Evolutionary conservation across 2,888 invertebrate species (phyloP).

Genomic region (Allygus modestus): DNA sequence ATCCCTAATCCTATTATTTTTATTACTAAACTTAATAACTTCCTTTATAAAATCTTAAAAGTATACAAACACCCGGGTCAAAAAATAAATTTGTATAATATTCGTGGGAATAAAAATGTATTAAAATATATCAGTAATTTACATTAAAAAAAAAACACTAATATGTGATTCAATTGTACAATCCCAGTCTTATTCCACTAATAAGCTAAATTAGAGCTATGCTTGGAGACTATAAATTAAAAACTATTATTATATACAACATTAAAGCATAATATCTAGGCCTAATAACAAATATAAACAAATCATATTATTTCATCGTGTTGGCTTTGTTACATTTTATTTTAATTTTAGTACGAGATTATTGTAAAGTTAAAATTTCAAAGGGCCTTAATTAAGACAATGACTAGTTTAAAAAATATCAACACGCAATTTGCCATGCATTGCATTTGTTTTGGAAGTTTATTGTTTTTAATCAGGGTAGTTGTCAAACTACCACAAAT

Average conservation of each 20-base stretch:
- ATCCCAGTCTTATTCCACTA: slow-evolving; percentile 42
- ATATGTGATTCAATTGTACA: slow-evolving; percentile 30
- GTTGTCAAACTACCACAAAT: too few species aligned
- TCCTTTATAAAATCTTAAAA: not conserved
- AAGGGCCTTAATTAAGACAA: too few species aligned
- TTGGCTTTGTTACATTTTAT: too few species aligned
- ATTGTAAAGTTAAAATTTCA: too few species aligned
- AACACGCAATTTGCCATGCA: too few species aligned
- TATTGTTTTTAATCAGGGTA: too few species aligned
- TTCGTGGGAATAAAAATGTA: slow-evolving; percentile 22
- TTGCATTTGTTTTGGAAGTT: too few species aligned
- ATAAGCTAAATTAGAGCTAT: slow-evolving; percentile 35
- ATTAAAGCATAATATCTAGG: slow-evolving; percentile 8
- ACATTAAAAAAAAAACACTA: slow-evolving; percentile 22
- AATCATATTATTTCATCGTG: not conserved
- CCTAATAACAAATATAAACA: not conserved
- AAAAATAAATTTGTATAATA: slow-evolving; percentile 15
- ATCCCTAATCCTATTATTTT: not conserved
- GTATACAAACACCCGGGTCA: not conserved
- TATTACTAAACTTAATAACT: not conserved
- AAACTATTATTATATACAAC: slow-evolving; percentile 16
- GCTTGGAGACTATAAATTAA: not conserved
- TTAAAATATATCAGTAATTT: slow-evolving; percentile 26
- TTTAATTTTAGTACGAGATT: too few species aligned
- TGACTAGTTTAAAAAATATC: too few species aligned